Percentiles rank a stretch among this genome's conserved stretches.
Evolutionary conservation across 2,113 vertebrate genomes (phyloP).

Genomic region (Saguinus imperator): DNA sequence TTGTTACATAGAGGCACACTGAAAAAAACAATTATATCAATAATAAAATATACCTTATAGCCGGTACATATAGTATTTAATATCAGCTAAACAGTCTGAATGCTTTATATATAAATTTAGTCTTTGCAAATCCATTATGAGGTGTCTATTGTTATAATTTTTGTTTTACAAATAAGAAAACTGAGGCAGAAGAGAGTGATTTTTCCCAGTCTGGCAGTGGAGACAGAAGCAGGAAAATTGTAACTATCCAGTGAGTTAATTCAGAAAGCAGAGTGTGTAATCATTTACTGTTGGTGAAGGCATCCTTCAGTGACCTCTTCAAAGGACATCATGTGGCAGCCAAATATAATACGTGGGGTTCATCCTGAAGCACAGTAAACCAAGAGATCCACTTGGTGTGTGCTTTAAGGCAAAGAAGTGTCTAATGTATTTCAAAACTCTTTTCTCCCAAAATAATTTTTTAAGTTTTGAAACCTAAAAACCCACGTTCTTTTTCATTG

Average conservation of each 20-base stretch:
- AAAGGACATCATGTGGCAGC: neutral
- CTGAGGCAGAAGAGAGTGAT: neutral
- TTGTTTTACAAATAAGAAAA: constrained; percentile 13
- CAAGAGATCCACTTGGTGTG: neutral
- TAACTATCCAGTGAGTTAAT: neutral
- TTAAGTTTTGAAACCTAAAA: neutral
- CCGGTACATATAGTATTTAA: neutral
- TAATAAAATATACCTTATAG: neutral
- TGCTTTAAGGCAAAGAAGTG: neutral
- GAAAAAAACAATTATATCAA: neutral
- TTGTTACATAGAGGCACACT: neutral
- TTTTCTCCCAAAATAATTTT: neutral
- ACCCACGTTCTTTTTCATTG: neutral
- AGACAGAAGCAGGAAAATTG: neutral
- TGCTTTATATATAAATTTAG: neutral
- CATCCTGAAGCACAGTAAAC: neutral
- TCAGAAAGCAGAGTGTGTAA: neutral
- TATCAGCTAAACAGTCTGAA: neutral
- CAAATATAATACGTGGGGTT: neutral
- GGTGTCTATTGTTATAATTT: neutral
- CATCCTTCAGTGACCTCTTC: neutral
- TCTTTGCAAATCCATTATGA: neutral
- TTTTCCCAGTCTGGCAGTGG: neutral
- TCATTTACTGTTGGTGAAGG: neutral
- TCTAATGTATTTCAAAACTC: neutral